Base-by-base conservation (phyloP, 2,888 invertebrate genomes). In the Chymomyza caudatula region DNA sequence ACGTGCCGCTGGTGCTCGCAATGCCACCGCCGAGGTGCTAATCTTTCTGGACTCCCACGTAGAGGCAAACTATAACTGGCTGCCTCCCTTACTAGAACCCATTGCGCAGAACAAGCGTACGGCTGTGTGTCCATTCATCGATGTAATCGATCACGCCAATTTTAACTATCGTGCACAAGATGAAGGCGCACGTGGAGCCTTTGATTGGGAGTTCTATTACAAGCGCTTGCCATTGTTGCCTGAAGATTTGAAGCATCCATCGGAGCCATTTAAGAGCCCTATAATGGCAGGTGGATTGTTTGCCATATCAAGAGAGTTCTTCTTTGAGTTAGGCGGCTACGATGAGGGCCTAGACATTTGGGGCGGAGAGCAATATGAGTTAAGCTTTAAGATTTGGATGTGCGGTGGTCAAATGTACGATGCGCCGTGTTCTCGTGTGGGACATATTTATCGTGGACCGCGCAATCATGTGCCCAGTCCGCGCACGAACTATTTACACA, bases 201-300 rank as follows among this genome's bases (percentile, higher is more conserved):
- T 99, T 90, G 98, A 99, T 90, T 99, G 99, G 99, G 96, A 98
- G 89, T 94, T 99, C 87, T 98, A 94, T 91, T 99, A 99, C 91
- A 99, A 99, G 91, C 92, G 97, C n/a, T 91, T 98, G 73, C 97
- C 98, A 0, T 87, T 97, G 11, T 57, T 90, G 42, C 87, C 88
- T 0, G 89, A 89, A 58, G 90, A 90, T 73, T 68, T 89, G 3
- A 60, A 77, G 5, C 87, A 89, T 69, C 87, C 80, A 2, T 83
- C 90, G 0, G 86, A 89, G 37, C 91, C 90, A 0, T 91, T 90
- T 63, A 85, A 95, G 91, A 97, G 97, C 88, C 99, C 99, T 0
- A 94, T 99, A 0, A 99, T 99, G 99, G 98, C 98, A 37, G 99
- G 99, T 13, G 98, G 98, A 0, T 90, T 98, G 72, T 99, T 99